Base-by-base conservation (phyloP, 2,888 invertebrate genomes). In the Scaptomyza caliginosa region DNA sequence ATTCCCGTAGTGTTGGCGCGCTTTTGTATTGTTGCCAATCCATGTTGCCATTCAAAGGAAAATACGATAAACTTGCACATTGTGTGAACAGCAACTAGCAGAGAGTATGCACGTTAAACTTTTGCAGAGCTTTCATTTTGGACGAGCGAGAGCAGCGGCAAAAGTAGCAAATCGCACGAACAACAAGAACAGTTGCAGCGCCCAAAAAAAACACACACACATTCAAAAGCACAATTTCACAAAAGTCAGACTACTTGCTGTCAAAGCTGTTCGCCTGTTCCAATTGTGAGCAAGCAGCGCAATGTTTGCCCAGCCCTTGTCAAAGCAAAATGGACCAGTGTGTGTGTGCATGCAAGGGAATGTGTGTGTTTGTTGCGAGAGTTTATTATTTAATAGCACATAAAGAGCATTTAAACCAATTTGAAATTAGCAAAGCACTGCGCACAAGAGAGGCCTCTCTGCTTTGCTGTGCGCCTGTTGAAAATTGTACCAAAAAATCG, bases 231-330 rank as follows among this genome's bases (percentile, higher is more conserved):
- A n/a, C 55, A 46, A 58, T 43, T 54, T 13, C 2, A n/a, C 17
- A 45, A 55, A 51, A 16, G 42, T 30, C 54, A 28, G 11, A 26
- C 38, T 45, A 40, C 42, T 39, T 43, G 49, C 59, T 68, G 24
- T 6, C 21, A 48, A 34, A 16, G 63, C 86, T 81, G 81, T 59
- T 67, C 50, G 59, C 86, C 81, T 86, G 68, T 48, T 86, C 65
- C 28, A 51, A 86, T 62, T 60, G 77, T 68, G 81, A 81, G 86
- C 84, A 80, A 84, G 81, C 86, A 79, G 77, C 86, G 74, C 74
- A 74, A 86, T 80, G 63, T 81, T 81, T 81, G 77, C 70, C 76
- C 79, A 80, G 86, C 83, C 82, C 83, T 80, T 80, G 79, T 56
- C 34, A 63, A 52, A 34, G 26, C 30, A n/a, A 13, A 40, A 28